Evolutionary conservation across 1,140 invertebrate genomes (phyloP), one percentile per base, ranked within the genome.

Genomic region (Magallana gigas): DNA sequence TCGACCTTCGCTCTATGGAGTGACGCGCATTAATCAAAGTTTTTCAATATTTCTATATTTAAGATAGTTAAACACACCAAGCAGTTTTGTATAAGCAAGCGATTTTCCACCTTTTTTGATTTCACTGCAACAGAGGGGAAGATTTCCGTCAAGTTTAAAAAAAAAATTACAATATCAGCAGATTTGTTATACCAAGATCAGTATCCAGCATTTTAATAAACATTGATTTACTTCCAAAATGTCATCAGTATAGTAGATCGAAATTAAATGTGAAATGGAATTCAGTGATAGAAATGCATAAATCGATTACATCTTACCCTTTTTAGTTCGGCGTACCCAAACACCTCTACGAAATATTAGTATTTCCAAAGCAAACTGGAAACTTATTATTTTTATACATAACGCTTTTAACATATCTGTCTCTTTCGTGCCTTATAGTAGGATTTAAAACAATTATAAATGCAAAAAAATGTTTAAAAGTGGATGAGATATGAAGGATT

Each of bases 41-140:
- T 9, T 76, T 23, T 76, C 68, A 76, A 76, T 76, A 71, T 18
- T 71, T 71, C 64, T 71, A 29, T 71, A 71, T 71, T 71, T 71
- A 29, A 71, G 36, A 29, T 36, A 4, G 18, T 76, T 76, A 76
- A 76, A 3, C 9, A 76, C 23, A 12, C 23, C 23, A 11, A 29
- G 8, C 48, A 18, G 23, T 71, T 71, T 29, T 76, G 23, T 76
- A 23, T 36, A 36, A 8, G 68, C 11, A 11, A 36, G 14, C 68
- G 23, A 76, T 76, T 36, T 76, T 9, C 23, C 23, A 18, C 68
- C 36, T 48, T 48, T 36, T 48, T 48, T 18, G 18, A 23, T 76
- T 3, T 36, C 18, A 76, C 12, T 23, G 68, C 8, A 76, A 76
- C 36, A 48, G 36, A 71, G n/a, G 23, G 8, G 2, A 62, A 62